Evolutionary conservation across 2,113 vertebrate species (phyloP), one percentile per base, ranked within the genome.

Genomic region (Syngnathus floridae): DNA sequence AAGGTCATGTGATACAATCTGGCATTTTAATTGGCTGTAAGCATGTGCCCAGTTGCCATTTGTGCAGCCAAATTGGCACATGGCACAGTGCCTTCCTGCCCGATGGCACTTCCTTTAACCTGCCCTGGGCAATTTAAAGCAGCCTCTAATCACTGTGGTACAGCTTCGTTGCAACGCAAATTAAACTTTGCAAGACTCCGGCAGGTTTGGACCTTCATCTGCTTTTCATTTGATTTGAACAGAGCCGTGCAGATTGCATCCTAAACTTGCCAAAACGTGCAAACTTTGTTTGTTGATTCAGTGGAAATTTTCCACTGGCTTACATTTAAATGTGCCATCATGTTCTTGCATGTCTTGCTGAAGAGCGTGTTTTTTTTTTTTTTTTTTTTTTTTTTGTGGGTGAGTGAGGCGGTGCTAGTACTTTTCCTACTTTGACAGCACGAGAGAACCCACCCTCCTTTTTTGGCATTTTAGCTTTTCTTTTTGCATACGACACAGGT

Each of bases 341-440:
- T 72, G 79, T 70, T 58, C 57, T 66, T 77, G 69, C 74, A 74
- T 17, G 70, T 66, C 36, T 11, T 26, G n/a, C 38, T 61, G 40
- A 26, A 22, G 12, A 60, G 58, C 36, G 38, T n/a, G 11, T n/a
- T 35, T 37, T 37, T 40, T 26, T 63, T 56, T n/a, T n/a, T n/a
- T n/a, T 58, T 41, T 36, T 17, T 45, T 56, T 59, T 43, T 56
- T 58, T 55, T 21, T 58, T 26, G 60, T 52, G 70, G 73, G 62
- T n/a, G 21, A 4, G 4, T 3, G 62, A 66, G 70, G 84, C 12
- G 73, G 80, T 41, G 70, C 83, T 63, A 67, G 80, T 83, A 85
- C 54, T 81, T 84, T 83, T 84, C 84, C 84, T 17, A 65, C 60
- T 48, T 51, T 57, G 56, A 58, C 69, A 75, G 45, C 26, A 40